Evolutionary conservation across 2,888 invertebrate species (phyloP).

Genomic region (Oxytorus armatus): DNA sequence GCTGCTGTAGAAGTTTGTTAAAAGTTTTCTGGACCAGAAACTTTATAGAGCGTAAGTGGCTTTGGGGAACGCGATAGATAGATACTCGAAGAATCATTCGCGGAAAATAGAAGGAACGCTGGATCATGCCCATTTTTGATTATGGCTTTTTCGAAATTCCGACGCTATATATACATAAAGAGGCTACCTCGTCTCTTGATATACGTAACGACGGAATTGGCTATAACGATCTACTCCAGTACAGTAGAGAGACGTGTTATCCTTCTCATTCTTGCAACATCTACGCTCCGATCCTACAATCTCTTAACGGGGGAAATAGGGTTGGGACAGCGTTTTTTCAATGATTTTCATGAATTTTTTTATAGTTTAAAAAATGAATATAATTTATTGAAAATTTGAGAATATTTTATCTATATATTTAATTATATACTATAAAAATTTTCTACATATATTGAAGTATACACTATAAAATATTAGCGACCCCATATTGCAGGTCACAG

Average conservation of each 20-base stretch:
- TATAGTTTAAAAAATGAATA: no score
- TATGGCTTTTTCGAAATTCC: slow-evolving; percentile 31
- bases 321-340: no score
- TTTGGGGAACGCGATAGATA: slow-evolving; percentile 20
- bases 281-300: slow-evolving; percentile 6
- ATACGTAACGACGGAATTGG: background rate
- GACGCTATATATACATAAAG: slow-evolving; percentile 29
- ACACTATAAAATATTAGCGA: no score
- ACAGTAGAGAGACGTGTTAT: no score
- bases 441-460: no score
- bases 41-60: slow-evolving; percentile 37
- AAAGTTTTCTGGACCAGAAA: slow-evolving; percentile 22
- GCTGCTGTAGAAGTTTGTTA: background rate
- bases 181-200: no score
- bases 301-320: no score
- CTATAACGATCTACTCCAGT: background rate
- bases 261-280: background rate
- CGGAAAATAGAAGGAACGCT: slow-evolving; percentile 10
- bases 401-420: no score
- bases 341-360: no score
- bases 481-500: no score
- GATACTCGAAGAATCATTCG: slow-evolving; percentile 36
- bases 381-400: no score
- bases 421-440: no score
- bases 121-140: slow-evolving; percentile 8